Base-by-base conservation (phyloP, 2,113 vertebrate genomes). In the human (Homo sapiens) region DNA sequence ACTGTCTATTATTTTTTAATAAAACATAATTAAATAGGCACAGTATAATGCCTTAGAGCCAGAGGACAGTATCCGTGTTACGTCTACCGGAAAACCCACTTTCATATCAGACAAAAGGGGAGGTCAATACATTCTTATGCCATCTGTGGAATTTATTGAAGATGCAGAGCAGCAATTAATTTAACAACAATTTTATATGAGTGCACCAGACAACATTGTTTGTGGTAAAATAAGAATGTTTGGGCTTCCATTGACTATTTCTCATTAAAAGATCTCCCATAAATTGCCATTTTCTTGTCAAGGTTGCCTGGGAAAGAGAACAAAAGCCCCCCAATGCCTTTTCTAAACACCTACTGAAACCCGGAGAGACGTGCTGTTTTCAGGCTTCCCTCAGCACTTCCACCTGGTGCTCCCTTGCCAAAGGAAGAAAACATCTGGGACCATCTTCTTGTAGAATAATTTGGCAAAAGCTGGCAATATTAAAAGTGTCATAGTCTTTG, bases 1-100 rank as follows among this genome's bases (percentile, higher is more conserved):
- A 91, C 43, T 66, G 17, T 27, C 70, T 43, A 59, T 94, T 94
- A 91, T 82, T 89, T 96, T 93, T 89, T 86, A 92, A 95, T 93
- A 97, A 96, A 96, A 89, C 38, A 79, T 90, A 94, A 95, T 96
- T 89, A 89, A 79, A 79, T 57, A 75, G 82, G 64, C 55, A 91
- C 66, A 90, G 90, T 23, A 45, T 11, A 89, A 96, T 45, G 68
- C 27, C 78, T 94, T 84, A 30, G 38, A 90, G 95, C 83, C 50
- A 84, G 64, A 92, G 59, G 81, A 35, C 64, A 92, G 61, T 40
- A 40, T 8, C 22, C 4, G 0, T 32, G 48, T 57, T 92, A 70
- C 13, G 20, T 70, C 72, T 89, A 80, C 64, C 50, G 55, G 25
- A 93, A 97, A 96, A 90, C 55, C 12, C 18, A 73, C 43, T 81